Conservation (phyloP, 2,888 invertebrate species). For the Spisula solida region DNA sequence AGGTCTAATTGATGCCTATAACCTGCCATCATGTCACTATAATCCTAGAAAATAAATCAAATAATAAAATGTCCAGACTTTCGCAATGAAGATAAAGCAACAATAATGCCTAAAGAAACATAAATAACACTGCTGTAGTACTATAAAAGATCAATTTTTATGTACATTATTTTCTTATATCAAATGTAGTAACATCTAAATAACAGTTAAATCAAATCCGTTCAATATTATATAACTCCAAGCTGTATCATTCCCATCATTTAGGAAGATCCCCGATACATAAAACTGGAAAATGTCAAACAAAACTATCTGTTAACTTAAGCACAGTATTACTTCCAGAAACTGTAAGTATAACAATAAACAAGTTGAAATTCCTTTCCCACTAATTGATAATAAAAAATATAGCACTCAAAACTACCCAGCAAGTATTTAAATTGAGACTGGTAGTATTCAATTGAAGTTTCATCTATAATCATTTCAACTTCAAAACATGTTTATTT, state of each 20-base stretch:
- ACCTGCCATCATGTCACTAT: no score
- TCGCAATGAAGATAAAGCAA: no score
- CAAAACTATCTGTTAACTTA: neutral
- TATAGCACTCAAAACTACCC: neutral
- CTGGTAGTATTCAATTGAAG: neutral
- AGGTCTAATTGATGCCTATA: no score
- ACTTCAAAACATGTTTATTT: neutral
- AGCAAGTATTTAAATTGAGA: neutral
- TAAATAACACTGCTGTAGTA: neutral
- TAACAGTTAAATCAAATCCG: neutral
- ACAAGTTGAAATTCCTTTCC: neutral
- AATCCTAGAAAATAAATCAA: no score
- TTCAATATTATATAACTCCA: slow-evolving; percentile 3
- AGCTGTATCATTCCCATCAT: neutral
- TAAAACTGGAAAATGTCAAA: neutral
- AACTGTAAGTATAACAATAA: neutral
- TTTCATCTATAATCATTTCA: neutral
- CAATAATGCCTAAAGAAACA: no score
- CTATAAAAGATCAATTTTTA: neutral
- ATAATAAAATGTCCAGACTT: no score
- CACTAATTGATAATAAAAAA: neutral
- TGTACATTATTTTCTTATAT: neutral
- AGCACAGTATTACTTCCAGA: neutral
- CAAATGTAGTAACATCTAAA: neutral
- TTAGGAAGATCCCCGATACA: neutral